Evolutionary conservation across 2,888 invertebrate species (phyloP).

Genomic region (Uloborus plumipes): DNA sequence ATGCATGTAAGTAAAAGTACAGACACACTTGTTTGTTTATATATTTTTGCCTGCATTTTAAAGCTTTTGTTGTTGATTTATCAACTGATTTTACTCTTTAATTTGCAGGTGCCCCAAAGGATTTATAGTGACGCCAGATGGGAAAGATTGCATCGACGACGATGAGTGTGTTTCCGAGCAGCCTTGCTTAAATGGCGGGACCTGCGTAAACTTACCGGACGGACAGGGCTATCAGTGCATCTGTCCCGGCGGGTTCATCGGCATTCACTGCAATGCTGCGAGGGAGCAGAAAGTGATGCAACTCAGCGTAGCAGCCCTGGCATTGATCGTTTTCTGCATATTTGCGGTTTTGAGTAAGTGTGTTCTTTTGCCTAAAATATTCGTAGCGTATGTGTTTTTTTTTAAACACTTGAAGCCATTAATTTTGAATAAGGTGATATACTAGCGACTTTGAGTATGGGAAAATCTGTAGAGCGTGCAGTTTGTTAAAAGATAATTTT

Average conservation of each 20-base stretch:
- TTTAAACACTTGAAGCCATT: no score
- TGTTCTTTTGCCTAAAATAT: not conserved
- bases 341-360: slow-evolving; percentile 85
- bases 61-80: not conserved
- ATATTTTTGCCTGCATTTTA: no score
- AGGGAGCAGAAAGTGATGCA: slow-evolving; percentile 68
- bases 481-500: no score
- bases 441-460: no score
- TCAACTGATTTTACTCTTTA: not conserved
- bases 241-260: slow-evolving; percentile 65
- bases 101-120: slow-evolving; percentile 55
- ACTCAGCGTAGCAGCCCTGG: slow-evolving; percentile 75
- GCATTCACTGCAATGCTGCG: slow-evolving; percentile 67
- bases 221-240: slow-evolving; percentile 65
- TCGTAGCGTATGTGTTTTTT: no score
- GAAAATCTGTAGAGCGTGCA: no score
- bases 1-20: slow-evolving; percentile 64
- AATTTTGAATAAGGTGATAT: no score
- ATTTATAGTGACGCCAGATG: slow-evolving; percentile 42
- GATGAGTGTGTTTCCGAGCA: slow-evolving; percentile 66
- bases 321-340: slow-evolving; percentile 90
- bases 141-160: slow-evolving; percentile 66
- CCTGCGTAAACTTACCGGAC: slow-evolving; percentile 81
- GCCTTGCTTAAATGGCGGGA: slow-evolving; percentile 91
- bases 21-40: not conserved